A percentile compares a stretch with the other conserved stretches of the same genome.
phyloP scores from a whole-genome alignment of 2,888 invertebrate genomes.

The Philereme transversata region DNA sequence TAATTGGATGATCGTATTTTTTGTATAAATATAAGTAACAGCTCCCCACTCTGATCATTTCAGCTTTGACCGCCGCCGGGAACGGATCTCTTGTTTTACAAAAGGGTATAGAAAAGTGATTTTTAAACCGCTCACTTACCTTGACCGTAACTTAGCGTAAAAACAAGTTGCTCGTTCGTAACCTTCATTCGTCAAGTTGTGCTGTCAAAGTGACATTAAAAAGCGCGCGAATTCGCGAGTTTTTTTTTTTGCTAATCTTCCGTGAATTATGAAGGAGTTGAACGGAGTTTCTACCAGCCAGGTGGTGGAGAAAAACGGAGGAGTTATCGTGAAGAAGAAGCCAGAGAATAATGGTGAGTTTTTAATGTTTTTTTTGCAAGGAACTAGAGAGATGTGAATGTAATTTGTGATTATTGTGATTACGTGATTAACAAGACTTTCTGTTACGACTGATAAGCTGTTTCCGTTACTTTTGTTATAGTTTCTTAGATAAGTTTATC shows the following conservation, averaged over 20 bases:
- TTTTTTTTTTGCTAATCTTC: slow-evolving; percentile 37
- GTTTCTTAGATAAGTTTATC: too few species aligned
- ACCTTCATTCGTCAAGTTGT: slow-evolving; percentile 52
- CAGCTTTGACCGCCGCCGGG: slow-evolving; percentile 38
- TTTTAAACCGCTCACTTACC: slow-evolving; percentile 53
- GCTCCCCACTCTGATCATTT: slow-evolving; percentile 39
- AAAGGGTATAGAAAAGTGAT: slow-evolving; percentile 12
- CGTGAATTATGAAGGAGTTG: slow-evolving; percentile 71
- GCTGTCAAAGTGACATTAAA: slow-evolving; percentile 76
- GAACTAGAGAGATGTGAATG: too few species aligned
- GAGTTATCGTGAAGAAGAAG: slow-evolving; percentile 66
- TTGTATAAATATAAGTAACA: slow-evolving; percentile 51
- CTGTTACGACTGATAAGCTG: too few species aligned
- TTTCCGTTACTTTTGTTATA: too few species aligned
- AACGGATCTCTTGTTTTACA: slow-evolving; percentile 41
- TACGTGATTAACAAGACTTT: not conserved
- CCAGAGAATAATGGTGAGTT: slow-evolving; percentile 67
- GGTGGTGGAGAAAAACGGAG: slow-evolving; percentile 60
- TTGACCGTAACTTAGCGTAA: slow-evolving; percentile 58
- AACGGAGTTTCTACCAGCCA: slow-evolving; percentile 61
- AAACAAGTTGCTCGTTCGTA: slow-evolving; percentile 57
- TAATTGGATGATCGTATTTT: slow-evolving; percentile 29
- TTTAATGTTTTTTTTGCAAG: slow-evolving; percentile 1
- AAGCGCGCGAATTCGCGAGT: slow-evolving; percentile 64
- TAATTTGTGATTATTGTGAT: not conserved